A percentile compares a stretch with the other conserved stretches of the same genome.
Evolutionary conservation across 2,113 vertebrate species (phyloP).

Genomic region (Burhinus bistriatus): DNA sequence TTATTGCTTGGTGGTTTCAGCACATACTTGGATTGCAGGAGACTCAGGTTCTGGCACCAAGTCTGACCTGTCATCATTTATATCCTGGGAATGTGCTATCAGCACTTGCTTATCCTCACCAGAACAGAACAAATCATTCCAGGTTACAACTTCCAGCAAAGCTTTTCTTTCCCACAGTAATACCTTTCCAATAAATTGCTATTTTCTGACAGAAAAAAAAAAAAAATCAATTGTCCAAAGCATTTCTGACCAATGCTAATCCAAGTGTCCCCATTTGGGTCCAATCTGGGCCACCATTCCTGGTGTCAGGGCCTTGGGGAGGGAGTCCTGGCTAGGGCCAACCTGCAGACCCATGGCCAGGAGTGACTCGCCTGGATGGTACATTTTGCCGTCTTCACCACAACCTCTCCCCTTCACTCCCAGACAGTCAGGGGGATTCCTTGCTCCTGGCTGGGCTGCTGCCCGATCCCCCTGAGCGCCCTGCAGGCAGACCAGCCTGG

Average conservation of each 20-base stretch:
- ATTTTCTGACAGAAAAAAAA: not conserved
- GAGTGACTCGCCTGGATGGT: not conserved
- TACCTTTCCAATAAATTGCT: not conserved
- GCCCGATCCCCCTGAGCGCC: accelerated
- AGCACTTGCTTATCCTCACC: not conserved
- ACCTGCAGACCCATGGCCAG: accelerated
- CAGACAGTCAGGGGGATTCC: accelerated
- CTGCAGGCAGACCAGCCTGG: too few relatives aligned
- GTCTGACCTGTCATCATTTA: not conserved
- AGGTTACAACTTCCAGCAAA: not conserved
- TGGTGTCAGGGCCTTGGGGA: accelerated
- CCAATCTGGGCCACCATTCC: not conserved
- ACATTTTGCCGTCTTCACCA: not conserved
- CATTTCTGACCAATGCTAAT: not conserved
- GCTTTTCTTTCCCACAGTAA: not conserved
- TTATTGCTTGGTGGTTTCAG: not conserved
- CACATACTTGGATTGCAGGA: not conserved
- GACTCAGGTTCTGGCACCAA: not conserved
- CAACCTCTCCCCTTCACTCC: not conserved
- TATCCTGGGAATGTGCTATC: not conserved
- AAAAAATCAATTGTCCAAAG: not conserved
- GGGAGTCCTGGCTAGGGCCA: not conserved
- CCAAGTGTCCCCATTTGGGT: accelerated
- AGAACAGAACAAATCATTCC: not conserved
- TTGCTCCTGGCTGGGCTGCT: not conserved